Evolutionary conservation across 2,888 invertebrate genomes (phyloP).

Genomic region (Aphidoletes aphidimyza): DNA sequence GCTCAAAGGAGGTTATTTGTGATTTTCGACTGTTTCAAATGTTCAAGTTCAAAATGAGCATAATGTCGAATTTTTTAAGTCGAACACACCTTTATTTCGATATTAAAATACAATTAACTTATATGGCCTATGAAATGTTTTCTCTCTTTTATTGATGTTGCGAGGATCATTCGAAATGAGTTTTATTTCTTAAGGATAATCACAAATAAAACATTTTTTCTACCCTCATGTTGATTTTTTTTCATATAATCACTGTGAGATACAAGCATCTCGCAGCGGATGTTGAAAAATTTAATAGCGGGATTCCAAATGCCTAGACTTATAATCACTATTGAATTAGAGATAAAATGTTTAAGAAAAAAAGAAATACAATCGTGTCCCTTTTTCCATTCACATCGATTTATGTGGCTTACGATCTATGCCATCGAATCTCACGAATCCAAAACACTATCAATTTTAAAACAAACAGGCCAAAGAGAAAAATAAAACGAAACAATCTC

Average conservation of each 20-base stretch:
- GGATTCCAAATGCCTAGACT: neutral
- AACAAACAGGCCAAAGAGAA: too few species aligned
- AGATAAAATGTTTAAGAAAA: slow-evolving; percentile 29
- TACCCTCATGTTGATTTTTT: slow-evolving; percentile 35
- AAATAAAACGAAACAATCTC: too few species aligned
- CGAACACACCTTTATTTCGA: slow-evolving; percentile 37
- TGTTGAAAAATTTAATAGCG: slow-evolving; percentile 30
- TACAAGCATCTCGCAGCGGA: slow-evolving; percentile 29
- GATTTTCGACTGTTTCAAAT: neutral
- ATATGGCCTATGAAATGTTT: neutral
- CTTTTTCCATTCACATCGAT: neutral
- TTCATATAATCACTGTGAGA: slow-evolving; percentile 53
- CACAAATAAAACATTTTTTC: neutral
- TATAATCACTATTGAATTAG: slow-evolving; percentile 34
- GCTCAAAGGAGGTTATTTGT: neutral
- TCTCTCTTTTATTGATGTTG: neutral
- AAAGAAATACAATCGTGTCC: too few species aligned
- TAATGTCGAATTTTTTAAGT: neutral
- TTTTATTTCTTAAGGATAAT: slow-evolving; percentile 22
- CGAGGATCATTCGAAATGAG: neutral
- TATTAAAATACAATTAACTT: slow-evolving; percentile 54
- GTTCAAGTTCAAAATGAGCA: neutral
- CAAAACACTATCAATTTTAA: slow-evolving; percentile 20
- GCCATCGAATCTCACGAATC: neutral
- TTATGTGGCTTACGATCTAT: neutral